phyloP scores from a whole-genome alignment of 2,797 vertebrate genomes.

The Glyptemys insculpta region DNA sequence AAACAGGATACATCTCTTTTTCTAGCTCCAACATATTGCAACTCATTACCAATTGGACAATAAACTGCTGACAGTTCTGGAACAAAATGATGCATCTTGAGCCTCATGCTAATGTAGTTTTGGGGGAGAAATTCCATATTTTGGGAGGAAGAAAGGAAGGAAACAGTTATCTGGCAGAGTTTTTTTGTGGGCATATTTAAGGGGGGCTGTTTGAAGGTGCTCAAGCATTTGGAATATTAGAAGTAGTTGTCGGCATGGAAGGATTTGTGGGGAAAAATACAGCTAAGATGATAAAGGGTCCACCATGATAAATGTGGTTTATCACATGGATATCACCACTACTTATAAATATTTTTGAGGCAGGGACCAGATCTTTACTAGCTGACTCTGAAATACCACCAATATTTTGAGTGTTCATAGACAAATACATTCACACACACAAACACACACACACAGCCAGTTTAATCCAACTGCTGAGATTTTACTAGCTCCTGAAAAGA shows the following conservation, averaged over 20 bases:
- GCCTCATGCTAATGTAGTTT: not conserved
- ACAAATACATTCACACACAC: accelerated
- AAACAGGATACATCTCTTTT: not conserved
- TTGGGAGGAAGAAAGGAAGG: not conserved
- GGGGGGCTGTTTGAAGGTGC: not conserved
- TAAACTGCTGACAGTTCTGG: not conserved
- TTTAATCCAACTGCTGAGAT: not conserved
- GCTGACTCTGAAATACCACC: not conserved
- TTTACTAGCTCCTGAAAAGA: not conserved
- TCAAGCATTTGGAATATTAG: not conserved
- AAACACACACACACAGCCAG: not conserved
- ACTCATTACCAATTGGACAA: not conserved
- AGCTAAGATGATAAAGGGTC: not conserved
- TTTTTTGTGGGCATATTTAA: not conserved
- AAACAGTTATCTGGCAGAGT: not conserved
- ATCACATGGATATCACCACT: not conserved
- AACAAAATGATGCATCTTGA: not conserved
- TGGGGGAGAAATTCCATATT: not conserved
- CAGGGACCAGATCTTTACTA: not conserved
- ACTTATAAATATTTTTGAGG: not conserved
- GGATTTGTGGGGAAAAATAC: not conserved
- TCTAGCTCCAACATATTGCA: not conserved
- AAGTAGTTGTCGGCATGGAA: not conserved
- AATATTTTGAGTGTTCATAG: not conserved
- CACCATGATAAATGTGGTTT: not conserved